Evolutionary conservation across 2,888 invertebrate species (phyloP), one percentile per base, ranked within the genome.

Genomic region (Horisme vitalbata): DNA sequence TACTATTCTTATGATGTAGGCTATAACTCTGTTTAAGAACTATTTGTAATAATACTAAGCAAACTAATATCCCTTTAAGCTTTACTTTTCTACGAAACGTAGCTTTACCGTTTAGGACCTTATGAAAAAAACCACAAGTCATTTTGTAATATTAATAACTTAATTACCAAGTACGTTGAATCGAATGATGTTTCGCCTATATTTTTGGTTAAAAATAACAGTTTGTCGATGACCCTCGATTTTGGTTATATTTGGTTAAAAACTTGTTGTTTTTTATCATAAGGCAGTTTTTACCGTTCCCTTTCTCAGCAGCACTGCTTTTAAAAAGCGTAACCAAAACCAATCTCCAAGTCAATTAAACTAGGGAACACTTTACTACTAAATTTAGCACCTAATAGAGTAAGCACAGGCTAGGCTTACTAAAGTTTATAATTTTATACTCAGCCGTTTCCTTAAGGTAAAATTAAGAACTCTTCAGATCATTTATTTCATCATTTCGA

Each of bases 261-360:
- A 39, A 27, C 39, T 44, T 49, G 38, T 49, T 30, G 43, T 26
- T 45, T 32, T 41, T n/a, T 13, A 9, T 44, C 23, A 18, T 33
- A 38, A 34, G 44, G 44, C 9, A 24, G 15, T 34, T 31, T 43
- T 39, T 62, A 68, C 71, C 57, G 66, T 70, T 63, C 73, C 72
- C 61, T 59, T 55, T 56, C 59, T 63, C 70, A 70, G 63, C 71
- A 67, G 75, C 79, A 78, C 67, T 51, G 68, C 68, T 53, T 52
- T 67, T 59, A 33, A 55, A 63, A 65, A 65, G 67, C 70, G 77
- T 79, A 75, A 78, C 73, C 75, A 73, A 47, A 79, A 75, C 85
- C 88, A 91, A 93, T 92, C 92, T 94, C 93, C 93, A 93, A 93
- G 94, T 94, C 94, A 94, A 94, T 94, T 94, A 94, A 91, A 93